phyloP scores from a whole-genome alignment of 1,140 invertebrate species.

The Drosophila auraria region DNA sequence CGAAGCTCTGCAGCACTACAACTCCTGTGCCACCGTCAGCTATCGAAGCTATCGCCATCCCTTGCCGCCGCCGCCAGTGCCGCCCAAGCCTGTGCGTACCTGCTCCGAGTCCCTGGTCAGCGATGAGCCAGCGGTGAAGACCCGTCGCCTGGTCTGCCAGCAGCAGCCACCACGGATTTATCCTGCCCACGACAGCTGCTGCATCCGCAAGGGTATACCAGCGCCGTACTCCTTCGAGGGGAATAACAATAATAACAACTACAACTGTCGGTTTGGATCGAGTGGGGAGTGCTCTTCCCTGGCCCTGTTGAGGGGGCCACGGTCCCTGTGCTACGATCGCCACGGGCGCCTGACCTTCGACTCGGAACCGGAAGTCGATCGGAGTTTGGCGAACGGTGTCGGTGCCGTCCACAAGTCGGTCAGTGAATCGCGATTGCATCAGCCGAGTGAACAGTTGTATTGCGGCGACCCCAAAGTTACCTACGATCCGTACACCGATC shows the following conservation, averaged over 20 bases:
- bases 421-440: slow-evolving; percentile 48
- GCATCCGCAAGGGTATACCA: slow-evolving; percentile 40
- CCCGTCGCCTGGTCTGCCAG: slow-evolving; percentile 47
- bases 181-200: slow-evolving; percentile 37
- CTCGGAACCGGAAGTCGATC: slow-evolving; percentile 22
- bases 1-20: slow-evolving; percentile 40
- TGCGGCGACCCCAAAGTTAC: slow-evolving; percentile 12
- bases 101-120: slow-evolving; percentile 22
- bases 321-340: slow-evolving; percentile 69
- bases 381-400: slow-evolving; percentile 5
- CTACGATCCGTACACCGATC: slow-evolving; percentile 38
- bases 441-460: slow-evolving; percentile 3
- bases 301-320: slow-evolving; percentile 27
- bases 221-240: slow-evolving; percentile 41
- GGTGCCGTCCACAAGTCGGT: slow-evolving; percentile 32
- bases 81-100: slow-evolving; percentile 59
- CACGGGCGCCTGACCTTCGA: slow-evolving; percentile 65
- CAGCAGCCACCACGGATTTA: slow-evolving; percentile 14
- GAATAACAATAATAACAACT: slow-evolving; percentile 57
- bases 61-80: slow-evolving; percentile 57
- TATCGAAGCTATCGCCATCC: slow-evolving; percentile 47
- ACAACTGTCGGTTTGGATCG: slow-evolving; percentile 59
- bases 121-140: slow-evolving; percentile 61
- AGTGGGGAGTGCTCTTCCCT: slow-evolving; percentile 23
- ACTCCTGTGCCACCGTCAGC: slow-evolving; percentile 50